phyloP scores from a whole-genome alignment of 2,888 invertebrate genomes.

The Hemicrepidius hirtus region DNA sequence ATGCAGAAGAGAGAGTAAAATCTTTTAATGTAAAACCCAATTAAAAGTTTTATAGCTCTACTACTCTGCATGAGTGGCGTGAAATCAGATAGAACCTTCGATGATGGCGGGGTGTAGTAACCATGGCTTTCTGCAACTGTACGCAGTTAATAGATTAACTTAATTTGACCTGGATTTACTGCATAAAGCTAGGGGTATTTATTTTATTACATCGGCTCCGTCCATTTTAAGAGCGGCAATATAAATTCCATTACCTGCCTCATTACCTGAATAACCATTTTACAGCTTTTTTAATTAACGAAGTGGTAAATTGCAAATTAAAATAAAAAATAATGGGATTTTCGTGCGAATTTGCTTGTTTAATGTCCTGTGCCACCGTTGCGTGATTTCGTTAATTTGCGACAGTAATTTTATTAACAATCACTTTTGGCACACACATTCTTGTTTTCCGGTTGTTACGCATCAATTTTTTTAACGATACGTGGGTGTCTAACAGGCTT shows the following conservation, averaged over 20 bases:
- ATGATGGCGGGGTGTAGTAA: slow-evolving; percentile 25
- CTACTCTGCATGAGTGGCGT: slow-evolving; percentile 14
- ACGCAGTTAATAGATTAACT: slow-evolving; percentile 29
- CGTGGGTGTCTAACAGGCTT: not conserved
- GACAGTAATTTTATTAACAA: not conserved
- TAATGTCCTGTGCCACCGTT: not conserved
- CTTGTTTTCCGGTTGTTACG: not conserved
- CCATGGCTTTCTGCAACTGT: slow-evolving; percentile 8
- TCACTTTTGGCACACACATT: not conserved
- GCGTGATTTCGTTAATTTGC: slow-evolving; percentile 17
- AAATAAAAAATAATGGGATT: slow-evolving; percentile 12
- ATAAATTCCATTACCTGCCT: slow-evolving; percentile 32
- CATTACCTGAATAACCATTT: slow-evolving; percentile 17
- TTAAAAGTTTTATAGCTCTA: slow-evolving; percentile 14
- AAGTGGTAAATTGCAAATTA: slow-evolving; percentile 15
- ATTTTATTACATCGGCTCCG: slow-evolving; percentile 2
- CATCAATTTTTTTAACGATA: not conserved
- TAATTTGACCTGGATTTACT: slow-evolving; percentile 13
- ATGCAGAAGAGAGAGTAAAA: not conserved
- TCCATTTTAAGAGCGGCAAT: slow-evolving; percentile 16
- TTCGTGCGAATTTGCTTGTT: not conserved
- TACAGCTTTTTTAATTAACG: slow-evolving; percentile 18
- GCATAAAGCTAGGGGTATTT: not conserved
- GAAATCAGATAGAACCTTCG: slow-evolving; percentile 21
- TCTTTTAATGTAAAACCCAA: slow-evolving; percentile 25